Conservation (phyloP, 2,888 invertebrate genomes). For the Cosmia pyralina region DNA sequence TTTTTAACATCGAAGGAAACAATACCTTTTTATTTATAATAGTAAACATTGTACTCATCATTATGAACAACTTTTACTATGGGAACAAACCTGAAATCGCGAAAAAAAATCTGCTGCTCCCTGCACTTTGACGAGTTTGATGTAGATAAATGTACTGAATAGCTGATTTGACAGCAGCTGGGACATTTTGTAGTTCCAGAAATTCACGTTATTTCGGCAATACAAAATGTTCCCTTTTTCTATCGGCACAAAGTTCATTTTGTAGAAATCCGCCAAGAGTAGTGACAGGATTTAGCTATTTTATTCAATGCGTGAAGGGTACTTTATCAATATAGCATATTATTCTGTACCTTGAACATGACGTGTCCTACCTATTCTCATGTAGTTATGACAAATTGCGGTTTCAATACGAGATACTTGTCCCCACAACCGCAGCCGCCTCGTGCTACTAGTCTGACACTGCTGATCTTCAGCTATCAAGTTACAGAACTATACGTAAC, state of each 20-base stretch:
- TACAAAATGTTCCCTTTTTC: background rate
- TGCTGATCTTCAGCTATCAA: slow-evolving; percentile 38
- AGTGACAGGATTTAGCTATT: background rate
- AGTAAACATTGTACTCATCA: background rate
- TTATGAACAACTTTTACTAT: no score
- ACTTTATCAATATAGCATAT: background rate
- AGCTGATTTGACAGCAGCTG: no score
- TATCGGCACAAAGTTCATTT: background rate
- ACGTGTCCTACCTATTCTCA: background rate
- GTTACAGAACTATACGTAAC: slow-evolving; percentile 50
- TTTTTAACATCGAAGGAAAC: slow-evolving; percentile 12
- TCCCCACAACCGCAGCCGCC: slow-evolving; percentile 54
- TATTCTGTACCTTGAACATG: slow-evolving; percentile 16
- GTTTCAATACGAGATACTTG: slow-evolving; percentile 39
- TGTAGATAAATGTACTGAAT: no score
- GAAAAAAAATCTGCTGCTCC: no score
- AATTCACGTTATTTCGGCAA: background rate
- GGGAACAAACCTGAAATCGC: no score
- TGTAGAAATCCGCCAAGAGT: background rate
- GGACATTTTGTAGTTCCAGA: no score
- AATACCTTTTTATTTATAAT: background rate
- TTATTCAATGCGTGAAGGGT: background rate
- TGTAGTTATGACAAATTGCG: slow-evolving; percentile 19
- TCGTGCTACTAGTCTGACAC: slow-evolving; percentile 31
- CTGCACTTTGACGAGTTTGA: no score